A percentile compares a stretch with the other conserved stretches of the same genome.
These are phyloP conservation scores for Heteropelma amictum DNA, from an alignment of 2,888 invertebrate genomes.

Conservation along the genomic window DNA sequence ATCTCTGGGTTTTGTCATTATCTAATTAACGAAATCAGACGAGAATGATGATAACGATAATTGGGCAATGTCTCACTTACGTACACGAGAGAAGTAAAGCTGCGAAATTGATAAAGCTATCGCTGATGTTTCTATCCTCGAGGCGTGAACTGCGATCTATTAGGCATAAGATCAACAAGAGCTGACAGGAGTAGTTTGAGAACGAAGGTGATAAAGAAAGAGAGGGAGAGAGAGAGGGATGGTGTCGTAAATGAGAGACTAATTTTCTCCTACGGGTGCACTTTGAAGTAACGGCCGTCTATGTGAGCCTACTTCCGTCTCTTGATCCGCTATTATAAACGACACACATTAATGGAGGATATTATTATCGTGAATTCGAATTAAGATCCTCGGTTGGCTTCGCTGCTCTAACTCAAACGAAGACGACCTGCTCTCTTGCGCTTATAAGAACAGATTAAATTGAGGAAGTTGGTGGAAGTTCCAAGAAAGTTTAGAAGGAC, in stretches of 20 bases:
- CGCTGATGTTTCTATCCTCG: background rate
- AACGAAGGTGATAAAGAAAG: background rate
- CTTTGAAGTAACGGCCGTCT: slow-evolving; percentile 48
- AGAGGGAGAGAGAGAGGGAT: slow-evolving; percentile 15
- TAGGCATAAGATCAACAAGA: no score
- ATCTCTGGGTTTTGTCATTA: no score
- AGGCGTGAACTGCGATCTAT: background rate
- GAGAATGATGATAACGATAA: no score
- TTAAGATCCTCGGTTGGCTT: slow-evolving; percentile 40
- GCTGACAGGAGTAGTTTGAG: no score
- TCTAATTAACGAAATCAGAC: no score
- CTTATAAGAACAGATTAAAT: slow-evolving; percentile 49
- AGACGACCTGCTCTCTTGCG: slow-evolving; percentile 25
- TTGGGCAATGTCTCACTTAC: no score
- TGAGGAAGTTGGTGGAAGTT: slow-evolving; percentile 39
- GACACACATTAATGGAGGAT: slow-evolving; percentile 39
- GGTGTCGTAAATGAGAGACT: slow-evolving; percentile 49
- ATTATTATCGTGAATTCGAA: slow-evolving; percentile 49
- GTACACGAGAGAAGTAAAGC: no score
- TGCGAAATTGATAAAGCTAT: no score
- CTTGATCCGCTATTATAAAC: slow-evolving; percentile 49
- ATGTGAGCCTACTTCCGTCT: slow-evolving; percentile 29
- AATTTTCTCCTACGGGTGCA: slow-evolving; percentile 54
- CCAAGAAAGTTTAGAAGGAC: slow-evolving; percentile 14
- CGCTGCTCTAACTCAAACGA: slow-evolving; percentile 30